Percentiles rank a stretch among this genome's conserved stretches.
Conservation (phyloP, 2,113 vertebrate species). For the Sapajus apella region DNA sequence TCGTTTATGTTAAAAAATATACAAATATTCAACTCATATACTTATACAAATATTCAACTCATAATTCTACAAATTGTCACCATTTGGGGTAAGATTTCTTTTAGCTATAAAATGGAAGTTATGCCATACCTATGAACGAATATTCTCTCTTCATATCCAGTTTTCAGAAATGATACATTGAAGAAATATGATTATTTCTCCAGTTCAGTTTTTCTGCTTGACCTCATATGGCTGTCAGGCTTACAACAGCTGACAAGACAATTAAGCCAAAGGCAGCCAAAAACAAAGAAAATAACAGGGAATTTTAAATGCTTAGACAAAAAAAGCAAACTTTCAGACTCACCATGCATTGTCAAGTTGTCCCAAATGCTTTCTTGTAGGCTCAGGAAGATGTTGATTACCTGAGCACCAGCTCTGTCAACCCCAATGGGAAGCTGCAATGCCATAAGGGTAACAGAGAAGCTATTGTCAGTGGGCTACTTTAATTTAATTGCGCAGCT, state of each 20-base stretch:
- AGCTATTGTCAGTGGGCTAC: background rate
- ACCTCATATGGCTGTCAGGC: background rate
- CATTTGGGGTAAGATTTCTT: background rate
- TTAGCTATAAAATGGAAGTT: constrained; percentile 8
- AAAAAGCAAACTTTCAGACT: background rate
- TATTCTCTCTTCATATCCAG: background rate
- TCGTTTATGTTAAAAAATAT: background rate
- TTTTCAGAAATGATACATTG: background rate
- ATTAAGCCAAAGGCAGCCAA: constrained; percentile 1
- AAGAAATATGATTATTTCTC: constrained; percentile 19
- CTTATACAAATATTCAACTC: background rate
- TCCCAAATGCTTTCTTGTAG: background rate
- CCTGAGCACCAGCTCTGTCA: background rate
- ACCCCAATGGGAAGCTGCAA: background rate
- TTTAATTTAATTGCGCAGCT: background rate
- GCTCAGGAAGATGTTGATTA: background rate
- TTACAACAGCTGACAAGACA: constrained; percentile 30
- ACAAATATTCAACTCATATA: background rate
- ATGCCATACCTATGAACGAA: background rate
- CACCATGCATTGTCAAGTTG: background rate
- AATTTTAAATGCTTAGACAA: constrained; percentile 30
- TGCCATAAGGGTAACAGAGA: background rate
- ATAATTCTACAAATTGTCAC: background rate
- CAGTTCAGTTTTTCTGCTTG: background rate
- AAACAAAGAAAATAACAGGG: constrained; percentile 37